Base-by-base conservation (phyloP, 2,113 vertebrate genomes). In the Labrus mixtus region DNA sequence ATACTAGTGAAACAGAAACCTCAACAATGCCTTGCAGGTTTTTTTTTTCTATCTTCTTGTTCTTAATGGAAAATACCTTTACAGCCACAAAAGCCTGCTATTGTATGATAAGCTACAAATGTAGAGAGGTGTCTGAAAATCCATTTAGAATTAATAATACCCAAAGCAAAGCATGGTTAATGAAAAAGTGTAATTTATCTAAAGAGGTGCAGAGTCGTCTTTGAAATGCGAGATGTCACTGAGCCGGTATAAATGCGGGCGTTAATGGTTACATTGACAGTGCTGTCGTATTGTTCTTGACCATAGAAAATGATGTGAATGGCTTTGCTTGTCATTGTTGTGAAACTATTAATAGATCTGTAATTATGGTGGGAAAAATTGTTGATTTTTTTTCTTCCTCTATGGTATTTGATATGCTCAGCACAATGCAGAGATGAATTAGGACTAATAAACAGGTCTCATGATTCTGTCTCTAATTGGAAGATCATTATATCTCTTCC, bases 291-390 rank as follows among this genome's bases (percentile, higher is more conserved):
- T 93, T 92, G 91, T 93, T 89, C 87, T 84, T 91, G 91, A 92
- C 91, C 89, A 84, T 73, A 55, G 88, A 76, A 92, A 92, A 89
- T 85, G 55, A 92, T 90, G 87, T 87, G 73, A 94, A 93, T 86
- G 88, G 85, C 81, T 82, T 56, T 73, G 53, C 87, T 85, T 87
- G 85, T 93, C 92, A 93, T 84, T 93, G 91, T 93, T 93, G 87
- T 85, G 87, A 89, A 92, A 92, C 89, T 91, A 94, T 93, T 93
- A 94, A 94, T 93, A 94, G 80, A 94, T 92, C 82, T 89, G 87
- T 93, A 95, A 94, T 94, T 94, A 93, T 79, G 70, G 70, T 87
- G 56, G 67, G 82, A 75, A 87, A 87, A 91, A 91, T 90, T 87
- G 90, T 92, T 89, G 87, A 86, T 90, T 89, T 83, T 85, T 72